These are phyloP conservation scores for Poeciliopsis infans DNA, from an alignment of 2,797 vertebrate genomes.

Conservation along the genomic window DNA sequence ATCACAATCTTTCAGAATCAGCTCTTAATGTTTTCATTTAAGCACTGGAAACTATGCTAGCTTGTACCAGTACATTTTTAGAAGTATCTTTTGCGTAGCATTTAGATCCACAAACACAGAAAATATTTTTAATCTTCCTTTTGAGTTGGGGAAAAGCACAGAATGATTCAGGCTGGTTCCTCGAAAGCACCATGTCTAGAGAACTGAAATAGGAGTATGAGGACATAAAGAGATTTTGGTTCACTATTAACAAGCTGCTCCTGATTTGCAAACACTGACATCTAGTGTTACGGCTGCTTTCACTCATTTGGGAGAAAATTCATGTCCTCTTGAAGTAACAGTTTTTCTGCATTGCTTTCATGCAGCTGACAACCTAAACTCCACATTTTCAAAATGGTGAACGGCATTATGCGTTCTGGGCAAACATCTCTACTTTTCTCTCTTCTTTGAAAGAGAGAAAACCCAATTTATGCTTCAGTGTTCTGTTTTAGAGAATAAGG, in stretches of 20 bases:
- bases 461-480: neutral
- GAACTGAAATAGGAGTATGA: neutral
- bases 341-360: no score
- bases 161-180: neutral
- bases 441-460: neutral
- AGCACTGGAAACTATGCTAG: neutral
- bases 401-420: no score
- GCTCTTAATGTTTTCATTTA: neutral
- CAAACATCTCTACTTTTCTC: no score
- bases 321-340: no score
- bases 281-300: slow-evolving; percentile 54
- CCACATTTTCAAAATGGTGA: no score
- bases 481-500: neutral
- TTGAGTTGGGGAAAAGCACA: neutral
- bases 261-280: slow-evolving; percentile 62
- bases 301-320: neutral
- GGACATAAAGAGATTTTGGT: neutral
- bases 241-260: neutral
- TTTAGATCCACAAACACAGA: neutral
- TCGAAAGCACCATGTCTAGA: neutral
- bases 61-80: neutral
- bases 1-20: neutral
- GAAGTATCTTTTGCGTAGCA: neutral
- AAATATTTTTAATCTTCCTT: neutral
- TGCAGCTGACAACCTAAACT: no score